phyloP scores from a whole-genome alignment of 1,140 invertebrate species.

The Drosophila mauritiana region DNA sequence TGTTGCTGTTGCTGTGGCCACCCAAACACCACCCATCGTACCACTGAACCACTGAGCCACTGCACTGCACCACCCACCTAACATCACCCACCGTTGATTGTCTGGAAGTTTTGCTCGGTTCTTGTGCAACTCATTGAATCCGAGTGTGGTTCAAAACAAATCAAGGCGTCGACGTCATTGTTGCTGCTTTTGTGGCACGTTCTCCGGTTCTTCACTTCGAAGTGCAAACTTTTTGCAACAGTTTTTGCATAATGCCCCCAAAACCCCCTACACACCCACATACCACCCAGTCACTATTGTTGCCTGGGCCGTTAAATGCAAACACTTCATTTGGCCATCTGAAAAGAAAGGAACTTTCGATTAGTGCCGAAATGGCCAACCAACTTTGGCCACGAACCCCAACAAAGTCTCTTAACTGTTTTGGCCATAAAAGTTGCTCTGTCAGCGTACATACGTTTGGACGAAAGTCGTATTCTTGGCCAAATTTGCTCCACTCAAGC shows the following conservation, averaged over 20 bases:
- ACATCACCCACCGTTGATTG: constrained; percentile 19
- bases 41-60: not conserved
- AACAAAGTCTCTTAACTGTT: constrained; percentile 46
- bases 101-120: constrained; percentile 39
- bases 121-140: constrained; percentile 52
- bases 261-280: not conserved
- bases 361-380: constrained; percentile 41
- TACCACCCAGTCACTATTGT: constrained; percentile 20
- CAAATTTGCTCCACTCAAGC: constrained; percentile 22
- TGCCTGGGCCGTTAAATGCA: constrained; percentile 43
- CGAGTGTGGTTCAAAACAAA: constrained; percentile 41
- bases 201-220: constrained; percentile 16
- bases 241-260: constrained; percentile 44
- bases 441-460: constrained; percentile 1
- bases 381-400: constrained; percentile 34
- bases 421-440: constrained; percentile 29
- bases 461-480: constrained; percentile 2
- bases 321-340: constrained; percentile 60
- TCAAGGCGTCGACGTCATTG: constrained; percentile 53
- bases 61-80: not conserved
- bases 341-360: constrained; percentile 37
- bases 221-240: constrained; percentile 46
- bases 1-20: constrained; percentile 64
- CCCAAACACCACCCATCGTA: constrained; percentile 5
- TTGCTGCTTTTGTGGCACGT: constrained; percentile 46